These are phyloP conservation scores for Polypedilum pembai DNA, from an alignment of 1,140 invertebrate genomes.

Conservation along the genomic window DNA sequence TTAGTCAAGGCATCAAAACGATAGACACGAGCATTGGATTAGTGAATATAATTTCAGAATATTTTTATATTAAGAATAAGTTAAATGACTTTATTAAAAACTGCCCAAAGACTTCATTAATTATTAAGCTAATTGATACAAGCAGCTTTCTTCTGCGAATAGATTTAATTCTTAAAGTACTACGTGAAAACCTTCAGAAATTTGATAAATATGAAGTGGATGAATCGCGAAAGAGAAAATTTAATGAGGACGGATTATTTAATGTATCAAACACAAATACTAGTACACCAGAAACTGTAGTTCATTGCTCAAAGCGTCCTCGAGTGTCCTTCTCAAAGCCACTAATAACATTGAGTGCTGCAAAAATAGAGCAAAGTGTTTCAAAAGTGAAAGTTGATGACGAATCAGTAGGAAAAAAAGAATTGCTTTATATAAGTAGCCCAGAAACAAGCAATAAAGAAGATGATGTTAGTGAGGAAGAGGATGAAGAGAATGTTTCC, in stretches of 20 bases:
- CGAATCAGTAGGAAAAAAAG: neutral
- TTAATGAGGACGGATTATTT: neutral
- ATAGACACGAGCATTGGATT: neutral
- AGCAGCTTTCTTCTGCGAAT: neutral
- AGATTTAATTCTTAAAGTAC: neutral
- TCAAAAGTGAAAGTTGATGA: neutral
- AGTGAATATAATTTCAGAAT: neutral
- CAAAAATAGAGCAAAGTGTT: neutral
- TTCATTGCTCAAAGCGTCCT: neutral
- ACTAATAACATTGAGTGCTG: neutral
- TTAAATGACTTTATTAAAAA: neutral
- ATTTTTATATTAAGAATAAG: neutral
- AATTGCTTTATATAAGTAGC: neutral
- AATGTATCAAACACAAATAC: neutral
- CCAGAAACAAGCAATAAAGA: slow-evolving; percentile 13
- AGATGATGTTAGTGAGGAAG: neutral
- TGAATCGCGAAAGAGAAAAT: neutral
- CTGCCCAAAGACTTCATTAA: neutral
- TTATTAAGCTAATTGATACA: slow-evolving; percentile 13
- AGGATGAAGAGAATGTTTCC: neutral
- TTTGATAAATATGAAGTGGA: neutral
- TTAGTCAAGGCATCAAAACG: neutral
- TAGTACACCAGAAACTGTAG: slow-evolving; percentile 14
- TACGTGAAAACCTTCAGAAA: neutral
- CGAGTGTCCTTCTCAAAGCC: neutral